Conservation (phyloP, 2,113 vertebrate species). For the Cariama cristata region DNA sequence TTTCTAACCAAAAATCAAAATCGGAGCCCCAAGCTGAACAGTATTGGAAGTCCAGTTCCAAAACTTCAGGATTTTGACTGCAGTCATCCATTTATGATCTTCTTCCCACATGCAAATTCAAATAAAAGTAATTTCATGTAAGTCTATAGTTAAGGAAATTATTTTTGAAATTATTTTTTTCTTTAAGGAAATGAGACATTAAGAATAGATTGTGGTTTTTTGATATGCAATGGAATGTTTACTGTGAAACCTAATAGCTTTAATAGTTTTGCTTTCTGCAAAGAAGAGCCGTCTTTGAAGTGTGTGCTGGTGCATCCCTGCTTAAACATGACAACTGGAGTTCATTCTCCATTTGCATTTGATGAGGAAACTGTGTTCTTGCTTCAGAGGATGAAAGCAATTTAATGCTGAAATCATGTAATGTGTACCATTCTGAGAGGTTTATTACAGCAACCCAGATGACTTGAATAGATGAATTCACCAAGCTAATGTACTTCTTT, state of each 20-base stretch:
- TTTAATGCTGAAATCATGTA: neutral
- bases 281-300: neutral
- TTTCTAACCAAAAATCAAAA: neutral
- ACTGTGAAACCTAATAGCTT: neutral
- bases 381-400: neutral
- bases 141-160: neutral
- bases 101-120: neutral
- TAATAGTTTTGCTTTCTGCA: neutral
- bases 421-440: neutral
- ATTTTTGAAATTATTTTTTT: neutral
- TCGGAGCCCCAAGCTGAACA: neutral
- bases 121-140: neutral
- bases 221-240: neutral
- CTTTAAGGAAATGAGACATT: neutral
- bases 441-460: neutral
- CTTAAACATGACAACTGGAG: neutral
- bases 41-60: neutral
- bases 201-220: neutral
- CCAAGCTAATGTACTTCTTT: neutral
- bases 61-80: neutral
- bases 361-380: accelerated
- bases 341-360: neutral
- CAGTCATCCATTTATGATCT: neutral
- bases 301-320: neutral
- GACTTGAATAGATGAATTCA: neutral